Conservation (phyloP, 1,140 invertebrate species). For the Drosophila ambigua region DNA sequence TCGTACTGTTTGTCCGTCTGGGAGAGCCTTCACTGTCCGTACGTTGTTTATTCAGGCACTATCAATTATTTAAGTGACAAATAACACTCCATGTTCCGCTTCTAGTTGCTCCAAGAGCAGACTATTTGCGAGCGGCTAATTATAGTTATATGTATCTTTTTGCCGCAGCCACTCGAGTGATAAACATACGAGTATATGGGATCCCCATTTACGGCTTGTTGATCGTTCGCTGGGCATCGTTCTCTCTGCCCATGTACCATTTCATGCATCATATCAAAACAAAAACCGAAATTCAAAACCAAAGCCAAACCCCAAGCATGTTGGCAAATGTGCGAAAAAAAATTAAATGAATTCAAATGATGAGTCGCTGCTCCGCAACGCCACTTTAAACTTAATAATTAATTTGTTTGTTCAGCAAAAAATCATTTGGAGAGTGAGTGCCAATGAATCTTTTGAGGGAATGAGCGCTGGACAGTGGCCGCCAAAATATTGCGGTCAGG, state of each 20-base stretch:
- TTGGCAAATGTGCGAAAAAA: slow-evolving; percentile 22
- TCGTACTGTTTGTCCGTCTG: neutral
- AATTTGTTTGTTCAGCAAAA: slow-evolving; percentile 34
- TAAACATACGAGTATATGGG: slow-evolving; percentile 22
- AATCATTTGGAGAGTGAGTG: slow-evolving; percentile 10
- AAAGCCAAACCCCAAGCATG: neutral
- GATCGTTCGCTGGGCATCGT: neutral
- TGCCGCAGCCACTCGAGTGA: slow-evolving; percentile 3
- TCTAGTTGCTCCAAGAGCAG: slow-evolving; percentile 4
- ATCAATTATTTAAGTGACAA: slow-evolving; percentile 13
- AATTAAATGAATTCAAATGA: slow-evolving; percentile 17
- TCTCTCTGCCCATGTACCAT: slow-evolving; percentile 1
- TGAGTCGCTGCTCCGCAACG: slow-evolving; percentile 4
- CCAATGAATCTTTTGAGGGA: slow-evolving; percentile 7
- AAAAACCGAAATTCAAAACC: slow-evolving; percentile 3
- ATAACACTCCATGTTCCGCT: slow-evolving; percentile 7
- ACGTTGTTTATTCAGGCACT: neutral
- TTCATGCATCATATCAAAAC: neutral
- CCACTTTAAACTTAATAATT: slow-evolving; percentile 32
- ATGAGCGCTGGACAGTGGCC: slow-evolving; percentile 8
- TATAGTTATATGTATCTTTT: slow-evolving; percentile 6
- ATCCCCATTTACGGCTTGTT: slow-evolving; percentile 6
- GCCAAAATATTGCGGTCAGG: neutral
- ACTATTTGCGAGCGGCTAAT: slow-evolving; percentile 20
- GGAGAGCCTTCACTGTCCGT: slow-evolving; percentile 1